Base-by-base conservation (phyloP, 2,888 invertebrate genomes). In the Coenonympha glycerion region DNA sequence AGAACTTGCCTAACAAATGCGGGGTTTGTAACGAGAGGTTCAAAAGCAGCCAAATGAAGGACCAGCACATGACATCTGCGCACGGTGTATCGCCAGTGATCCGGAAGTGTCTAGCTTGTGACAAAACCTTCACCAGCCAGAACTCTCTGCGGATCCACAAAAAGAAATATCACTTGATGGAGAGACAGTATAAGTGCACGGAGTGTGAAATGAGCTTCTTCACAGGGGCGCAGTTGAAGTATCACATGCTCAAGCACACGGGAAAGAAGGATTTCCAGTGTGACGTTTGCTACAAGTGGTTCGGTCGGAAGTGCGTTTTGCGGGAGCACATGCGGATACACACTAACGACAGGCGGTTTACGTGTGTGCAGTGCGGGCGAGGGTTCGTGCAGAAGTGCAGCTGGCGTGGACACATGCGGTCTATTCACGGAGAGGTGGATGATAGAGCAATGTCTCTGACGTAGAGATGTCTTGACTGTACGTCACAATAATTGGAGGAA, bases 241-340 rank as follows among this genome's bases (percentile, higher is more conserved):
- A 62, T 30, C 71, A 71, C 9, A 59, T 64, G 60, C 46, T 67
- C 0, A 64, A 61, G 15, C 81, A 81, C 48, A 70, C 71, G 0
- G 74, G 69, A 1, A 28, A 30, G 8, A 31, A 65, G 31, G 54
- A 64, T 28, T 77, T 66, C 30, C 60, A 66, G 45, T 80, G 80
- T 26, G 72, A 71, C 1, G 58, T 75, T 1, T 79, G 81, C 49
- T 56, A 59, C 1, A 76, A 74, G 39, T 57, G 68, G 2, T 81
- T 70, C 36, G 69, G 61, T 2, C 59, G 68, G 6, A 72, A 69
- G 53, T 65, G 62, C 24, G 69, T 73, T 2, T 42, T 74, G 11
- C 58, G 60, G 2, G 70, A 71, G 31, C 87, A 87, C 55, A 74
- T 73, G 64, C 62, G 63, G n/a, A 67, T 63, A 11, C 69, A 69